A percentile compares a stretch with the other conserved stretches of the same genome.
phyloP scores from a whole-genome alignment of 2,888 invertebrate genomes.

The Julus scandinavius region DNA sequence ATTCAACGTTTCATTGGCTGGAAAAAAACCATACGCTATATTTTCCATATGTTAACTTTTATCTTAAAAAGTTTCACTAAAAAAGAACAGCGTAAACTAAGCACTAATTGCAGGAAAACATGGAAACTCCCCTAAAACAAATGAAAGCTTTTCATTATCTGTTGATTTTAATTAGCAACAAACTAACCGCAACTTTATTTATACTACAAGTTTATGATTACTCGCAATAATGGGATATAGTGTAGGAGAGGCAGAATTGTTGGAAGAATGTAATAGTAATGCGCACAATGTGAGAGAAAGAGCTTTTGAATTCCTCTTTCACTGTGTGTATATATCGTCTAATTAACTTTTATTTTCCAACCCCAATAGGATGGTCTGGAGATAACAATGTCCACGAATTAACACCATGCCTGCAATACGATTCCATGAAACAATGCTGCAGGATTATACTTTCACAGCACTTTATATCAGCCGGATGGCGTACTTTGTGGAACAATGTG shows the following conservation, averaged over 20 bases:
- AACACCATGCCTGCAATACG: neutral
- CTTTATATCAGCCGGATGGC: neutral
- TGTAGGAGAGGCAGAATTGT: neutral
- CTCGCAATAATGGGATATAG: neutral
- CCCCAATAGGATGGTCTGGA: slow-evolving; percentile 37
- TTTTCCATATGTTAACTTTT: no score
- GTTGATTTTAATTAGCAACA: neutral
- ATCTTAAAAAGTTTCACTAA: no score
- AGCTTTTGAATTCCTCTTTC: neutral
- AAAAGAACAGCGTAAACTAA: no score
- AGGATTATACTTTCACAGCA: slow-evolving; percentile 10
- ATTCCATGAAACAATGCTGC: slow-evolving; percentile 3
- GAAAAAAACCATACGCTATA: no score
- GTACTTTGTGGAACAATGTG: neutral
- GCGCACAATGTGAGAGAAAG: neutral
- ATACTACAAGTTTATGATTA: neutral
- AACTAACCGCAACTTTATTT: neutral
- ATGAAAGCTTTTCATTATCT: neutral
- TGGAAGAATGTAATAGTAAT: neutral
- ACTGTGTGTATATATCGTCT: neutral
- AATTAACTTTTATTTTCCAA: slow-evolving; percentile 40
- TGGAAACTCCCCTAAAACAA: neutral
- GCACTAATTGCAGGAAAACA: neutral
- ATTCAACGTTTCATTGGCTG: no score
- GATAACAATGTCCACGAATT: slow-evolving; percentile 36